Evolutionary conservation across 2,797 vertebrate species (phyloP).

Genomic region (Tympanoctomys barrerae): DNA sequence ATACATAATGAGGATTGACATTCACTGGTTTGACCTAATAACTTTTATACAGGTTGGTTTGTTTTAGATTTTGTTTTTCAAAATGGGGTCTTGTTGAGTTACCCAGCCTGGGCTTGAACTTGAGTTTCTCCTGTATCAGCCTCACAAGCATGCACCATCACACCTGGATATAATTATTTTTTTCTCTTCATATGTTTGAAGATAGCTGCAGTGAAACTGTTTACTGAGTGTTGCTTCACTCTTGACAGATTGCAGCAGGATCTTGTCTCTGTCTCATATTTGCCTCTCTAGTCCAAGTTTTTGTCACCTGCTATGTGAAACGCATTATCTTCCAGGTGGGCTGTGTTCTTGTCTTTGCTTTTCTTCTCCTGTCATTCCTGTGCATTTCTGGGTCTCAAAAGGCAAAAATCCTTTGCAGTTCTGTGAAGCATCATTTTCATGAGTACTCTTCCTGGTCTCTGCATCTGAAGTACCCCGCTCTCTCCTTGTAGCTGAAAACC

Average conservation of each 20-base stretch:
- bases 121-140: neutral
- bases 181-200: neutral
- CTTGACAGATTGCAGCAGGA: neutral
- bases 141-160: neutral
- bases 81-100: neutral
- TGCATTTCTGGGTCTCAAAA: neutral
- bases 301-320: neutral
- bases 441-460: neutral
- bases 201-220: slow-evolving; percentile 8
- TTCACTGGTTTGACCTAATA: neutral
- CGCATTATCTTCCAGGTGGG: neutral
- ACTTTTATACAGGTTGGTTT: neutral
- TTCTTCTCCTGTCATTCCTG: neutral
- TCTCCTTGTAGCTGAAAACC: slow-evolving; percentile 35
- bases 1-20: neutral
- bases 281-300: neutral
- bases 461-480: neutral
- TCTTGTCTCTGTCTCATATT: neutral
- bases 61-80: neutral
- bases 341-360: slow-evolving; percentile 22
- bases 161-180: neutral
- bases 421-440: slow-evolving; percentile 19
- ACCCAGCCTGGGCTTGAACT: neutral
- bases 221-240: neutral
- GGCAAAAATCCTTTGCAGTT: neutral